Evolutionary conservation across 2,888 invertebrate species (phyloP).

Genomic region (Hydropsyche betteni): DNA sequence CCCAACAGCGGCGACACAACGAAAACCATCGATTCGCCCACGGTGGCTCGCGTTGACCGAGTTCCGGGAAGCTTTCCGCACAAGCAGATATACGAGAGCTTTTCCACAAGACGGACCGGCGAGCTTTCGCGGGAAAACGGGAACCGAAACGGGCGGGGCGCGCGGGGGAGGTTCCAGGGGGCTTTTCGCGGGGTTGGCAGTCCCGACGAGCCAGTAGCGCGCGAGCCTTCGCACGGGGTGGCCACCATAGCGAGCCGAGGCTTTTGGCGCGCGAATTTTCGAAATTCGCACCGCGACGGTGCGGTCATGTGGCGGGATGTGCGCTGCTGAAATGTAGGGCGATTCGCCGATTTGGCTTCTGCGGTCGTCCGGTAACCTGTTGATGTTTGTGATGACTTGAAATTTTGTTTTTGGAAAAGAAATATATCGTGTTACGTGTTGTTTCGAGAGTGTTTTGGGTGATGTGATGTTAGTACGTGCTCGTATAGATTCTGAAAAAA

Average conservation of each 20-base stretch:
- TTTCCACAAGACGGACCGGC: background rate
- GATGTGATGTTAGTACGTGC: constrained; percentile 20
- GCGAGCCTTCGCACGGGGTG: constrained; percentile 11
- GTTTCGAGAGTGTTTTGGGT: background rate
- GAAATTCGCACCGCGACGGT: background rate
- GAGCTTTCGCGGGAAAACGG: background rate
- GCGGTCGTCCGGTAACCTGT: background rate
- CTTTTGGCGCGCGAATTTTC: background rate
- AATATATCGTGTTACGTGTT: background rate
- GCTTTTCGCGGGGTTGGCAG: background rate
- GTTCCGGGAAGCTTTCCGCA: too few relatives aligned
- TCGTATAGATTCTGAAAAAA: background rate
- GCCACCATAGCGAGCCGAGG: background rate
- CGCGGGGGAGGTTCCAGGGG: background rate
- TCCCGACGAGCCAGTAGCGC: constrained; percentile 12
- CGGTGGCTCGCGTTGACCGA: too few relatives aligned
- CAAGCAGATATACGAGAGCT: background rate
- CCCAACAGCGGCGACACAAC: too few relatives aligned
- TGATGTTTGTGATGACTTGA: background rate
- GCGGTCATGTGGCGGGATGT: background rate
- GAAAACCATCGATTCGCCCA: too few relatives aligned
- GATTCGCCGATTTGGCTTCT: too few relatives aligned
- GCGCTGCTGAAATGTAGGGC: too few relatives aligned
- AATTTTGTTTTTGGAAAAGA: too few relatives aligned
- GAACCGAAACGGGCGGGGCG: too few relatives aligned